Evolutionary conservation across 2,888 invertebrate species (phyloP).

Genomic region (Phyto melanocephala): DNA sequence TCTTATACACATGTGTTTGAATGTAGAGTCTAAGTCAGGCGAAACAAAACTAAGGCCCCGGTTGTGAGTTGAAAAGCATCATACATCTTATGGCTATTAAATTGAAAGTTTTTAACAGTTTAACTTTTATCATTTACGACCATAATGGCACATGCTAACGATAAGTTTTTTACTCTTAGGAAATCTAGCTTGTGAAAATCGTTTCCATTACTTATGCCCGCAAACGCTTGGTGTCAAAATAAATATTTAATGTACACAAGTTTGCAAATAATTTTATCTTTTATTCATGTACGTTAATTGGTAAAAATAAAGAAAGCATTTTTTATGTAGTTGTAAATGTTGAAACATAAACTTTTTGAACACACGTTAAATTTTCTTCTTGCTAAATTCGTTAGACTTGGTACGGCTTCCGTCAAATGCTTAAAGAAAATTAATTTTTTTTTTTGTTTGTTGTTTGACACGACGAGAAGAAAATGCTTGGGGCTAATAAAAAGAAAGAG

Average conservation of each 20-base stretch:
- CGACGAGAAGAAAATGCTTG: slow-evolving; percentile 49
- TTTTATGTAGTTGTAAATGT: background rate
- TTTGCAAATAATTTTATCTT: slow-evolving; percentile 46
- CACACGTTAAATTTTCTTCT: slow-evolving; percentile 12
- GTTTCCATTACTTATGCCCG: too few relatives aligned
- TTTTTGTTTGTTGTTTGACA: slow-evolving; percentile 53
- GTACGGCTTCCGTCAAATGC: slow-evolving; percentile 26
- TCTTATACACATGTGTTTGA: background rate
- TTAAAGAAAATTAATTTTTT: slow-evolving; percentile 5
- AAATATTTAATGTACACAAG: slow-evolving; percentile 32
- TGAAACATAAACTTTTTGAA: background rate
- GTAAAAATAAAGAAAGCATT: background rate
- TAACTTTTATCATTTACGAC: too few relatives aligned
- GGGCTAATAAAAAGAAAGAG: slow-evolving; percentile 42
- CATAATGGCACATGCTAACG: too few relatives aligned
- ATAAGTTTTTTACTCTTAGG: too few relatives aligned
- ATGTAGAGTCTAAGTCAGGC: too few relatives aligned
- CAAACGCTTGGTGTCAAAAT: background rate
- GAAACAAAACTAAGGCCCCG: too few relatives aligned
- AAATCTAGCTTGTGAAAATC: too few relatives aligned
- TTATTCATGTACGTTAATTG: slow-evolving; percentile 56
- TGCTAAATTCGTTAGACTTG: slow-evolving; percentile 39
- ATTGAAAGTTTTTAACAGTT: too few relatives aligned
- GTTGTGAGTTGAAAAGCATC: too few relatives aligned
- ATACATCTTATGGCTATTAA: too few relatives aligned